Base-by-base conservation (phyloP, 2,797 vertebrate genomes). In the Neostethus bicornis region DNA sequence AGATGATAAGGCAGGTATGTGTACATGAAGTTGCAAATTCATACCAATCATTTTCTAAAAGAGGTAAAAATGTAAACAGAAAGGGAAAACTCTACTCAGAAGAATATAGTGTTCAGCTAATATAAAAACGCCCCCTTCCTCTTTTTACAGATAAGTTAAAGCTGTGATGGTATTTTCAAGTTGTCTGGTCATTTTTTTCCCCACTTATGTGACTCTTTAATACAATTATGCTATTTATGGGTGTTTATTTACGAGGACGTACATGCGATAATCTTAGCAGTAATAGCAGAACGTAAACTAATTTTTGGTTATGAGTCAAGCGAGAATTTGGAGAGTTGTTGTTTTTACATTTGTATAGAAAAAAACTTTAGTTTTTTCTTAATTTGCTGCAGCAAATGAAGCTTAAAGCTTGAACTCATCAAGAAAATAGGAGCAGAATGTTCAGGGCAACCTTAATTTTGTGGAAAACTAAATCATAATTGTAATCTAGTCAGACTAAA, bases 11-110 rank as follows among this genome's bases (percentile, higher is more conserved):
- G 48, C 13, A 37, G 19, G 7, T 0, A 11, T 31, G 16, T 14
- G 71, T 56, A 72, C 61, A 58, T 73, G 70, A 57, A 1, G 2
- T 47, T 49, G 20, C 34, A 41, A n/a, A 66, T 43, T 68, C 70
- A 85, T 67, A 52, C 72, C 76, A 52, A 2, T 25, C 79, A 83
- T 72, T 67, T 42, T 70, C 16, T 12, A 19, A 41, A 24, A 45
- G 19, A 20, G 7, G 6, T 16, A 20, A 14, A 11, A 54, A 1
- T 21, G 0, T 34, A 13, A 46, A 39, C 51, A 19, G 46, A 49
- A 23, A 1, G 31, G 41, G 5, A 28, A 51, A 7, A 65, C 4
- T 21, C 31, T 9, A 31, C 10, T 2, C 3, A 42, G 14, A 7
- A 34, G 23, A n/a, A n/a, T n/a, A n/a, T n/a, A n/a, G 5, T 61